Conservation (phyloP, 2,113 vertebrate genomes). For the Daboia siamensis region DNA sequence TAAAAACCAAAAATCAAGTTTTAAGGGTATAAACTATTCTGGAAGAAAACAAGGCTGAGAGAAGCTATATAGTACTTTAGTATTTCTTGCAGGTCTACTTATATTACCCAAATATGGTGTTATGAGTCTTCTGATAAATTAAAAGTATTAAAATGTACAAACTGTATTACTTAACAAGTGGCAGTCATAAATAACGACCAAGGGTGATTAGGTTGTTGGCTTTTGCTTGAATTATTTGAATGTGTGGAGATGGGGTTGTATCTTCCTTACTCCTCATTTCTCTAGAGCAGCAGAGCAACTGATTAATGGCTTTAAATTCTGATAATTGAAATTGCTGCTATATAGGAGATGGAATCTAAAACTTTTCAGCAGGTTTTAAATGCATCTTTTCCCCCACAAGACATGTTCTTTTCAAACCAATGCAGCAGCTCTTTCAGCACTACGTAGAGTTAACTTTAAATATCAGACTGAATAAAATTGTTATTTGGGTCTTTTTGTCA, state of each 20-base stretch:
- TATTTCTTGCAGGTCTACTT: neutral
- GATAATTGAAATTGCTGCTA: neutral
- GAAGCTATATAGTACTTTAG: neutral
- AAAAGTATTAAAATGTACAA: neutral
- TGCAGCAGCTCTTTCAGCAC: neutral
- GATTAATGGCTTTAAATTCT: neutral
- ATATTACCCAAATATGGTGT: neutral
- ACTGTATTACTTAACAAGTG: neutral
- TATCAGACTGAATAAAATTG: neutral
- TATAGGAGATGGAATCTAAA: accelerated
- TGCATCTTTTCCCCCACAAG: neutral
- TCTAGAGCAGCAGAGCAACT: neutral
- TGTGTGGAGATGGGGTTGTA: neutral
- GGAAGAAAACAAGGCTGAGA: neutral
- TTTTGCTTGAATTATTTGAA: neutral
- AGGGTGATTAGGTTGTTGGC: neutral
- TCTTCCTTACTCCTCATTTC: neutral
- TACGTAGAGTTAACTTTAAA: neutral
- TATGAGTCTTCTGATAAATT: neutral
- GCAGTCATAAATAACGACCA: neutral
- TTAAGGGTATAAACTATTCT: neutral
- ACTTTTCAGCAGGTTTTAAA: neutral
- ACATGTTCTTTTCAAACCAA: accelerated
- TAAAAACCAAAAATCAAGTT: neutral
- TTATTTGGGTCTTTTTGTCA: neutral